Evolutionary conservation across 2,888 invertebrate species (phyloP), one percentile per base, ranked within the genome.

Genomic region (Noctuana brunneofusca): DNA sequence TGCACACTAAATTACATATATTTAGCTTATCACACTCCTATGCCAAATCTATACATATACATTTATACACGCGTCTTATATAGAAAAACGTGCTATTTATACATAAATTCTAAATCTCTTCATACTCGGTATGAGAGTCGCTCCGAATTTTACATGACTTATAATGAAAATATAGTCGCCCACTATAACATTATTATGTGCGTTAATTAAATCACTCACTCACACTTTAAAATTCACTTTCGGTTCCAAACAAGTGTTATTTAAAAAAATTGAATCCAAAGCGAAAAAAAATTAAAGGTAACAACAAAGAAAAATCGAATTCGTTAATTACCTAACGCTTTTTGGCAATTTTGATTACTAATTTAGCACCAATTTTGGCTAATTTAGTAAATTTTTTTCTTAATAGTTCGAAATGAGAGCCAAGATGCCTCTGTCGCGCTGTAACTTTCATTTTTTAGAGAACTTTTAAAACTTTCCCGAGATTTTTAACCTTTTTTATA

Each of bases 341-440:
- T 80, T 84, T 83, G 84, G 82, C 82, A 83, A 76, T 72, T 72
- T 69, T 63, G 59, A 64, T 71, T 70, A 70, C 69, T 69, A 74
- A 75, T 75, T 78, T 78, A 84, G 85, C 84, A 85, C 85, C 82
- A 75, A 81, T 74, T 80, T 85, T 84, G 84, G 85, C 85, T 80
- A 78, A 76, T 73, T 72, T 49, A 32, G 50, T 53, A 41, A 18
- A 65, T 68, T 68, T 64, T 66, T 55, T 63, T 50, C 11, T 18
- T 18, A 2, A 24, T 59, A 66, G 66, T 30, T 64, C 41, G 52
- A 64, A 64, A 27, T 60, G 32, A 64, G 35, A 64, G n/a, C 35
- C 24, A 59, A 65, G 24, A 41, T 11, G 43, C 43, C 50, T 52
- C 59, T 35, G 56, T 27, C 53, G 35, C 14, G 35, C 2, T 24